Conservation (phyloP, 2,113 vertebrate genomes). For the Cyanistes caeruleus region DNA sequence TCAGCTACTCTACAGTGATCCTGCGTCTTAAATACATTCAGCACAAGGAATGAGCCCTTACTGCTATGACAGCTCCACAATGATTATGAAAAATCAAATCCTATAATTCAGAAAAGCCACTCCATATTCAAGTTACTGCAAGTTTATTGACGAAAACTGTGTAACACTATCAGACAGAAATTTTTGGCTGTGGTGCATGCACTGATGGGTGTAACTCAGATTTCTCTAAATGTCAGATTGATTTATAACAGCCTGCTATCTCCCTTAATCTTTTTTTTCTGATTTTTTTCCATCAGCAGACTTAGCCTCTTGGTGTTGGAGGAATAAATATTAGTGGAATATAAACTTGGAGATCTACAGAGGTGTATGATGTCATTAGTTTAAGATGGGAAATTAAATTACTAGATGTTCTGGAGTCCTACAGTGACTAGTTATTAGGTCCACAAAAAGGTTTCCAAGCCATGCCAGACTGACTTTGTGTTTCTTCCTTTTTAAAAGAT, state of each 20-base stretch:
- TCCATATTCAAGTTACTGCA: background rate
- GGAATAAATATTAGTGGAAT: background rate
- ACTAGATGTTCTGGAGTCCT: background rate
- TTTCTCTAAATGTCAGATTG: background rate
- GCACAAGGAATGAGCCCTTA: background rate
- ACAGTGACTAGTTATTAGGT: background rate
- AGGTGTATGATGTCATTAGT: background rate
- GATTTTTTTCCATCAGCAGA: background rate
- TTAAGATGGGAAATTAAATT: background rate
- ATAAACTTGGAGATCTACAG: background rate
- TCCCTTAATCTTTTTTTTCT: background rate
- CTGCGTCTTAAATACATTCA: rapidly evolving
- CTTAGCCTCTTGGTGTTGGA: background rate
- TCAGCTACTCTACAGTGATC: background rate
- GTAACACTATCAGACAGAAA: background rate
- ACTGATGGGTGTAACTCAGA: background rate
- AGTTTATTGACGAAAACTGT: background rate
- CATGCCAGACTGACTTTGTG: background rate
- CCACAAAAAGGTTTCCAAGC: background rate
- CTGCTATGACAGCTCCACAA: background rate
- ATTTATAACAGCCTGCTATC: background rate
- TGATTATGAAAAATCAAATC: background rate
- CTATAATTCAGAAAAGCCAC: background rate
- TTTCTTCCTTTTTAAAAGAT: background rate
- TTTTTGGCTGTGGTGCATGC: background rate